Conservation (phyloP, 2,888 invertebrate genomes). For the Orthonychiurus folsomi region DNA sequence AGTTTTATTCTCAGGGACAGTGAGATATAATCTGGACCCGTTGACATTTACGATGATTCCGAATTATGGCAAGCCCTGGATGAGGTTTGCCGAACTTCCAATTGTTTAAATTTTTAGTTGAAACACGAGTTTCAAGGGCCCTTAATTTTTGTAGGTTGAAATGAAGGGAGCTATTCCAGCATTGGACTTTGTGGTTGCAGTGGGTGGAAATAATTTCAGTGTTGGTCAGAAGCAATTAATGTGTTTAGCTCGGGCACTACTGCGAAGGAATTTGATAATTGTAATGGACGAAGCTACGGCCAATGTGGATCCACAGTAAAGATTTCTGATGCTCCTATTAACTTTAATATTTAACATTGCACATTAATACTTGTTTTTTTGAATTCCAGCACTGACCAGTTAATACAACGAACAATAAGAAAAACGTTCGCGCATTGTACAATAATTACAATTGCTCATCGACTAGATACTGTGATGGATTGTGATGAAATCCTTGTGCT, state of each 20-base stretch:
- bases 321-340: neutral
- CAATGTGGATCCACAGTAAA: conserved; percentile 71
- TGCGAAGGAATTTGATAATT: conserved; percentile 71
- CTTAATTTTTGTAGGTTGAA: conserved; percentile 54
- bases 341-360: neutral
- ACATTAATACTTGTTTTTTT: neutral
- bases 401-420: conserved; percentile 27
- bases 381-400: conserved; percentile 42
- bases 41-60: conserved; percentile 67
- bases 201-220: conserved; percentile 72
- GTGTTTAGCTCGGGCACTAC: conserved; percentile 78
- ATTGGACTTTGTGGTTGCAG: conserved; percentile 61
- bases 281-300: conserved; percentile 92
- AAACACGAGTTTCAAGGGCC: neutral
- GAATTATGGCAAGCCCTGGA: conserved; percentile 76
- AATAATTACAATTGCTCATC: conserved; percentile 28
- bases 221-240: conserved; percentile 79
- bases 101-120: neutral
- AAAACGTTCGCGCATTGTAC: conserved; percentile 25
- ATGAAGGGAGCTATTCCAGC: conserved; percentile 60
- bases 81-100: conserved; percentile 46
- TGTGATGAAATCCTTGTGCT: conserved; percentile 27
- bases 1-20: conserved; percentile 74
- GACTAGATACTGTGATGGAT: conserved; percentile 27
- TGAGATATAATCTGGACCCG: conserved; percentile 83